Percentiles rank a stretch among this genome's conserved stretches.
These are phyloP conservation scores for Acipenser ruthenus DNA, from an alignment of 2,797 vertebrate genomes.

Conservation along the genomic window DNA sequence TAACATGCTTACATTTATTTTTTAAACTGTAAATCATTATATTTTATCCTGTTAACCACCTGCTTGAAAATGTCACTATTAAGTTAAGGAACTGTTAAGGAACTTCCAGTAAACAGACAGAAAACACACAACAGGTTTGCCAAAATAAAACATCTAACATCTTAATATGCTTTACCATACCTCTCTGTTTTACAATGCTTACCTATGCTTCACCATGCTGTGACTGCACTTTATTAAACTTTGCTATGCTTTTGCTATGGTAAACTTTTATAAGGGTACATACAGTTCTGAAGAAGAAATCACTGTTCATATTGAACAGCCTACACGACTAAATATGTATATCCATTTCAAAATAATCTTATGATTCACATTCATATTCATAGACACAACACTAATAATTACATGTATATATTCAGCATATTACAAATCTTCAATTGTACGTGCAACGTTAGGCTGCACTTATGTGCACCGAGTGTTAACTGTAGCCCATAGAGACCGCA, in stretches of 20 bases:
- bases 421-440: slow-evolving; percentile 14
- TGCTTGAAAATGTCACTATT: not conserved
- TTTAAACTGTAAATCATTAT: not conserved
- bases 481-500: slow-evolving; percentile 8
- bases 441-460: slow-evolving; percentile 9
- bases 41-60: not conserved
- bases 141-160: too few species aligned
- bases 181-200: too few species aligned
- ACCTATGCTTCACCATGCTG: too few species aligned
- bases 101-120: too few species aligned
- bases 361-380: slow-evolving; percentile 13
- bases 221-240: too few species aligned
- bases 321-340: slow-evolving; percentile 16
- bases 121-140: too few species aligned
- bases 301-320: too few species aligned
- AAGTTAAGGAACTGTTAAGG: not conserved
- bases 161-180: too few species aligned
- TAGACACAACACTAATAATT: slow-evolving; percentile 19
- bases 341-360: slow-evolving; percentile 15
- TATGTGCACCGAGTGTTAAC: slow-evolving; percentile 17
- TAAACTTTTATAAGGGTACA: too few species aligned
- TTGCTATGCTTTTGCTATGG: too few species aligned
- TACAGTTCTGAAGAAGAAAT: too few species aligned
- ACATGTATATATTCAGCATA: slow-evolving; percentile 12
- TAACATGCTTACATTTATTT: not conserved